A percentile compares a stretch with the other conserved stretches of the same genome.
phyloP scores from a whole-genome alignment of 2,113 vertebrate species.

The Dermatemys mawii region DNA sequence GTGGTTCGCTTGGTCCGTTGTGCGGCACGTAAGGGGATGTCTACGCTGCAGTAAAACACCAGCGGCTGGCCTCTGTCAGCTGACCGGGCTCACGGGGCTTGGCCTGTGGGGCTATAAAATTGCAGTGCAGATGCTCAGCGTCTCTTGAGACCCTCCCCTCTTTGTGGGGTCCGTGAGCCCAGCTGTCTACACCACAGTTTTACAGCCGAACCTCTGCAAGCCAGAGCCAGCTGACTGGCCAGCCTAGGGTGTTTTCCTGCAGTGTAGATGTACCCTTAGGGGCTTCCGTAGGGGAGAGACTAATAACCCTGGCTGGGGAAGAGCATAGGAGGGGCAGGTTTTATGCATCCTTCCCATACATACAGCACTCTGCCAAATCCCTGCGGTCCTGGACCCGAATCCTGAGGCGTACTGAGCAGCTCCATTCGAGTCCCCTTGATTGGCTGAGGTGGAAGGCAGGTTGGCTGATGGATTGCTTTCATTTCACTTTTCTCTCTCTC shows the following conservation, averaged over 20 bases:
- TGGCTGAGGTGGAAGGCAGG: rapidly evolving
- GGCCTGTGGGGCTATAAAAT: too few species aligned
- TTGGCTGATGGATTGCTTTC: rapidly evolving
- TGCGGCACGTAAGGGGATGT: not conserved
- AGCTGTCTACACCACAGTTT: not conserved
- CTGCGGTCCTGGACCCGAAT: not conserved
- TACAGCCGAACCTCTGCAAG: not conserved
- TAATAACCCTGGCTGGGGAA: too few species aligned
- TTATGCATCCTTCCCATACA: not conserved
- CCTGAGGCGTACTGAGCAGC: not conserved
- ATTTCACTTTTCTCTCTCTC: not conserved
- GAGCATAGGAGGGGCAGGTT: too few species aligned
- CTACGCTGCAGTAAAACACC: not conserved
- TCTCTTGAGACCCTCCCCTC: not conserved
- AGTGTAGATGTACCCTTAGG: not conserved
- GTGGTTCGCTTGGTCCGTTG: not conserved
- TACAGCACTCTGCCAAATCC: not conserved
- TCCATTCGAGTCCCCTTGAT: rapidly evolving
- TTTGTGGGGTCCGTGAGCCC: not conserved
- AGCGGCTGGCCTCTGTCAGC: too few species aligned
- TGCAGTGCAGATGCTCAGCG: not conserved
- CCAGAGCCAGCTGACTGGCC: too few species aligned
- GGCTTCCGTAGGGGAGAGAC: too few species aligned
- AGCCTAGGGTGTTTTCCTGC: too few species aligned
- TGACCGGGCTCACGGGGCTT: not conserved